Percentiles rank a stretch among this genome's conserved stretches.
Conservation (phyloP, 2,113 vertebrate species). For the Boulengeromyrus knoepffleri region DNA sequence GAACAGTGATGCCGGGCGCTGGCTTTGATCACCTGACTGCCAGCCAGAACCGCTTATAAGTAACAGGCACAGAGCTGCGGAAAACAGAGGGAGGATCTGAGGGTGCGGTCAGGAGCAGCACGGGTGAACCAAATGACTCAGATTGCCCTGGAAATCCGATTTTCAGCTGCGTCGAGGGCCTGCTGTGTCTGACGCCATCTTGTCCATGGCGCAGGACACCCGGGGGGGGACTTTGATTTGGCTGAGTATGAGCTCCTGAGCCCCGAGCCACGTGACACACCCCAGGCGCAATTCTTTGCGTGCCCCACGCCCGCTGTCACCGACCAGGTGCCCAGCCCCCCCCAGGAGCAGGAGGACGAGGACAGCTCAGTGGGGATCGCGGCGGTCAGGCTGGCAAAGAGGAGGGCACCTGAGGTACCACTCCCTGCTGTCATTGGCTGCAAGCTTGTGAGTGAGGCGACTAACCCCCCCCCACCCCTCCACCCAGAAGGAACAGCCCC, state of each 20-base stretch:
- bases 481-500: background rate
- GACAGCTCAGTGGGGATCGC: constrained; percentile 38
- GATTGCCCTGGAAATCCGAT: background rate
- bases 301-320: constrained; percentile 30
- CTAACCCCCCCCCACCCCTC: constrained; percentile 37
- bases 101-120: background rate
- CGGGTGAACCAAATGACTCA: background rate
- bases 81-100: background rate
- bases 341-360: constrained; percentile 24
- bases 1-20: background rate
- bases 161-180: background rate
- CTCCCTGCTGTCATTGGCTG: constrained; percentile 43
- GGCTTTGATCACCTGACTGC: background rate
- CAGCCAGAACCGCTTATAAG: background rate
- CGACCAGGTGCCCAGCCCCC: constrained; percentile 23
- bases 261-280: constrained; percentile 44
- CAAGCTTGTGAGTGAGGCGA: constrained; percentile 35
- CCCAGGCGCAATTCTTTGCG: constrained; percentile 34
- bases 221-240: constrained; percentile 54
- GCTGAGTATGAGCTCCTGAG: constrained; percentile 62
- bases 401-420: constrained; percentile 67
- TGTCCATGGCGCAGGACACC: constrained; percentile 49
- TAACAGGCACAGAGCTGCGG: background rate
- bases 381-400: constrained; percentile 56
- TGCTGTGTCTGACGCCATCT: constrained; percentile 28